Percentiles rank a stretch among this genome's conserved stretches.
Evolutionary conservation across 2,113 vertebrate genomes (phyloP).

Genomic region (Pachyramphus minor): DNA sequence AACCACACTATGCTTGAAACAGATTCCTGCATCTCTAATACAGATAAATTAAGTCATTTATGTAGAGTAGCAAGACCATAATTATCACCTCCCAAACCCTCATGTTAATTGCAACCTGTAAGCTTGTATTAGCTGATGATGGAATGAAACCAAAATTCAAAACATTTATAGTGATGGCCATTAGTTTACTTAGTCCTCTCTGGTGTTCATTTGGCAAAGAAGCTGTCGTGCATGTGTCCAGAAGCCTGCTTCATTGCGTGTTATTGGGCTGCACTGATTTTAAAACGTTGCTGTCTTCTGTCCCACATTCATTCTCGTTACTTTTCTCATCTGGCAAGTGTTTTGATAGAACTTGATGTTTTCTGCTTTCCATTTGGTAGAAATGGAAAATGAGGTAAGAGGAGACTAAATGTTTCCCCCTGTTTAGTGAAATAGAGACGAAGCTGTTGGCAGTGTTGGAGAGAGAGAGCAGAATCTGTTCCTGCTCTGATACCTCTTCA

Average conservation of each 20-base stretch:
- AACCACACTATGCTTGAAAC: neutral
- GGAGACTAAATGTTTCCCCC: neutral
- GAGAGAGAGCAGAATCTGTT: neutral
- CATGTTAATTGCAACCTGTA: constrained; percentile 45
- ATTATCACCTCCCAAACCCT: constrained; percentile 8
- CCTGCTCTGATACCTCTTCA: neutral
- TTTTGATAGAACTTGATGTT: neutral
- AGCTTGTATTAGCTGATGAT: neutral
- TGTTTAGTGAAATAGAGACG: neutral
- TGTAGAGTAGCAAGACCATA: constrained; percentile 1
- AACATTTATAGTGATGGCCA: neutral
- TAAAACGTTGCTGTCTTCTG: neutral
- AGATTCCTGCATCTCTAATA: constrained; percentile 19
- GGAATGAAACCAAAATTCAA: constrained; percentile 1
- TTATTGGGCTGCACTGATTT: neutral
- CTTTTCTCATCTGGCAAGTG: neutral
- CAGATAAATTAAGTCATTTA: constrained; percentile 48
- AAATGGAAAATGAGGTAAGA: neutral
- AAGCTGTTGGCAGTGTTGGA: neutral
- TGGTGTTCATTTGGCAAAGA: constrained; percentile 15
- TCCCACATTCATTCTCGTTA: neutral
- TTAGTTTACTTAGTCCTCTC: constrained; percentile 5
- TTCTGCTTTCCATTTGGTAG: neutral
- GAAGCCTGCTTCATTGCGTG: neutral
- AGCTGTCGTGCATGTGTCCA: neutral